These are phyloP conservation scores for Hydrolagus affinis DNA, from an alignment of 2,113 vertebrate genomes.

Conservation along the genomic window DNA sequence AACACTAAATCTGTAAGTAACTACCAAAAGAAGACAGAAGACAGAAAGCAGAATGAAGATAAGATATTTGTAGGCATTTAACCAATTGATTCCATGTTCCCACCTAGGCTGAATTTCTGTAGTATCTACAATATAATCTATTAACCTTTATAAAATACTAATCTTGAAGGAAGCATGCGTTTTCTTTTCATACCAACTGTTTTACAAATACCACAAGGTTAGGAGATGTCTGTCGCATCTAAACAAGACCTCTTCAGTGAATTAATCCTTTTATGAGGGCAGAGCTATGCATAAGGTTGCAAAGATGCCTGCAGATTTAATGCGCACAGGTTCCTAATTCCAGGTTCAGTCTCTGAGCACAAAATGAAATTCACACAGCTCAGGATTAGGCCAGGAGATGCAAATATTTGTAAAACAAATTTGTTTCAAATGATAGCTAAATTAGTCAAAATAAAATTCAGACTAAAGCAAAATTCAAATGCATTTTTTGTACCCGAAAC, in stretches of 20 bases:
- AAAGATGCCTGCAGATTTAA: not conserved
- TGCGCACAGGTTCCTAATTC: not conserved
- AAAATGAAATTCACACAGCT: not conserved
- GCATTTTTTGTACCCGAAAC: not conserved
- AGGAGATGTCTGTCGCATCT: not conserved
- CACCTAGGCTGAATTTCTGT: not conserved
- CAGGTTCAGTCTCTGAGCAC: too few relatives aligned
- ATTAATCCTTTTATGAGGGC: not conserved
- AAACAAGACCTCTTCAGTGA: not conserved
- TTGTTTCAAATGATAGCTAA: not conserved
- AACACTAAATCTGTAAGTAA: not conserved
- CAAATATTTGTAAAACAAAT: constrained; percentile 3
- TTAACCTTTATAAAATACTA: too few relatives aligned
- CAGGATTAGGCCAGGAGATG: not conserved
- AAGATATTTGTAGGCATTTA: not conserved
- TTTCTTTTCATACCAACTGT: not conserved
- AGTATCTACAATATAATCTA: not conserved
- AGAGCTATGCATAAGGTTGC: not conserved
- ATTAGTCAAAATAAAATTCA: not conserved
- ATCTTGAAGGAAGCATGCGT: not conserved
- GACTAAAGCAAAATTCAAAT: not conserved
- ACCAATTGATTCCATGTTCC: not conserved
- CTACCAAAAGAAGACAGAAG: not conserved
- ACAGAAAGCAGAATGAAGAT: not conserved
- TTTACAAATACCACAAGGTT: not conserved